Conservation (phyloP, 2,797 vertebrate species). For the Danio choprae region DNA sequence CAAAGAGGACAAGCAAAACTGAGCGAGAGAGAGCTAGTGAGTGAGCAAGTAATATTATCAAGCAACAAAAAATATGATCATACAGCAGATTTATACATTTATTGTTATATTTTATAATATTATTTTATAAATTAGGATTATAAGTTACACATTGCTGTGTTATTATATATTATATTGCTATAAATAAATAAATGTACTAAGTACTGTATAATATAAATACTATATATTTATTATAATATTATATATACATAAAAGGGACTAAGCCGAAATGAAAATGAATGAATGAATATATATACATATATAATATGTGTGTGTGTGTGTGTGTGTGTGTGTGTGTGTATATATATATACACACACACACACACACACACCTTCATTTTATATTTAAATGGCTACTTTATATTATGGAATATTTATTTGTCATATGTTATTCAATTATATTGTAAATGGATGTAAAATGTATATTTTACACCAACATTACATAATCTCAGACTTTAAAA, state of each 20-base stretch:
- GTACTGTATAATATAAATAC: neutral
- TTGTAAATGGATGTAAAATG: neutral
- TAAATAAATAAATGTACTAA: neutral
- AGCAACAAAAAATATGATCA: neutral
- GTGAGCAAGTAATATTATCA: neutral
- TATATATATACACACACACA: no score
- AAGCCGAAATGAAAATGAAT: no score
- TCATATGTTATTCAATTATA: neutral
- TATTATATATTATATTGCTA: neutral
- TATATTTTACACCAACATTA: neutral
- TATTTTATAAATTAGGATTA: neutral
- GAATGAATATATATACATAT: no score
- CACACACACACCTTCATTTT: no score
- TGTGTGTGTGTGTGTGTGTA: no score
- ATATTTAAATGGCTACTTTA: neutral
- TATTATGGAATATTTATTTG: neutral
- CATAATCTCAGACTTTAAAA: neutral
- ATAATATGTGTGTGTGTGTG: no score
- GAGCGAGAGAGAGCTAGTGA: slow-evolving; percentile 7
- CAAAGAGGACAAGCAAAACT: neutral
- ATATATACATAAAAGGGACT: no score
- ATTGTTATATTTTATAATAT: neutral
- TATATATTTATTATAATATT: no score
- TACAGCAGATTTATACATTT: neutral
- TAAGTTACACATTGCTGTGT: no score